These are phyloP conservation scores for Ceramica pisi DNA, from an alignment of 2,888 invertebrate genomes.

Conservation along the genomic window DNA sequence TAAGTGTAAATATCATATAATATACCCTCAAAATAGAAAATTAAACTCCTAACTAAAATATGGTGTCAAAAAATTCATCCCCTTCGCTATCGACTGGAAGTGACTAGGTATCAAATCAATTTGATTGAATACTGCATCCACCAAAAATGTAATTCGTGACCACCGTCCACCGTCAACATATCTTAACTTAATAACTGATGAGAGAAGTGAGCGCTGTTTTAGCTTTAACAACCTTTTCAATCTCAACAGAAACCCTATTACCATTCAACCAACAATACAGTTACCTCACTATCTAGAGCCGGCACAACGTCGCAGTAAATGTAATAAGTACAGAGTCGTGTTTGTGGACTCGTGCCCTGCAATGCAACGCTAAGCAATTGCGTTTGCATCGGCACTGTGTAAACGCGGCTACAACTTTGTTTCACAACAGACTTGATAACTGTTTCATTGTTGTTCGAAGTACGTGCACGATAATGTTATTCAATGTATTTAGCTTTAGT, in stretches of 20 bases:
- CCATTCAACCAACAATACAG: neutral
- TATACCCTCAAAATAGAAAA: too few relatives aligned
- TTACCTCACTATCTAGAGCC: neutral
- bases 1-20: too few relatives aligned
- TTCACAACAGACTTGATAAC: conserved; percentile 47
- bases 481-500: conserved; percentile 8
- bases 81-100: too few relatives aligned
- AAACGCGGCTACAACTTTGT: conserved; percentile 55
- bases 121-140: too few relatives aligned
- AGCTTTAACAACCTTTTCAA: neutral
- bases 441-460: conserved; percentile 26
- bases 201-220: too few relatives aligned
- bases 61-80: too few relatives aligned
- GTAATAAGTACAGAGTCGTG: conserved; percentile 47
- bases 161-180: too few relatives aligned
- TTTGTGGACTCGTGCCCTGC: conserved; percentile 30
- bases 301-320: conserved; percentile 13
- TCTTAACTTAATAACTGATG: too few relatives aligned
- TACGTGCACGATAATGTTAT: conserved; percentile 36
- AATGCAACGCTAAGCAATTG: conserved; percentile 37
- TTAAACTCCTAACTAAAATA: too few relatives aligned
- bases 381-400: conserved; percentile 45
- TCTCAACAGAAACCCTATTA: neutral
- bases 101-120: too few relatives aligned
- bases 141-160: too few relatives aligned